Percentiles rank a stretch among this genome's conserved stretches.
Evolutionary conservation across 2,797 vertebrate species (phyloP).

Genomic region (Rhabdomys pumilio): DNA sequence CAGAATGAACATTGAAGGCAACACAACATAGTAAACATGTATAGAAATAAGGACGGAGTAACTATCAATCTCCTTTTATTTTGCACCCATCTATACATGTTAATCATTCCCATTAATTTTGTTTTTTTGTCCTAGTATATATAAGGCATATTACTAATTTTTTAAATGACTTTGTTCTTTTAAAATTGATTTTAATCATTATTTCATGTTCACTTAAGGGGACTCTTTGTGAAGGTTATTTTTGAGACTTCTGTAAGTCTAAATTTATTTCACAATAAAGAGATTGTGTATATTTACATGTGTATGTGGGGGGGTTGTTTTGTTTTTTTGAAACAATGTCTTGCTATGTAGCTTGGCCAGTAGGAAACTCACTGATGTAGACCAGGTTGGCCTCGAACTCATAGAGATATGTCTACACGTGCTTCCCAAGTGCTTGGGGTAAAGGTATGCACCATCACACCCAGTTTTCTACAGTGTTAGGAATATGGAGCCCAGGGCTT

Average conservation of each 20-base stretch:
- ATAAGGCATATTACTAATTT: slow-evolving; percentile 36
- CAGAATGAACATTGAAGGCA: slow-evolving; percentile 57
- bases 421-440: not conserved
- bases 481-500: not conserved
- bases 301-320: not conserved
- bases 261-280: not conserved
- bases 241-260: not conserved
- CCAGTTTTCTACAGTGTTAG: not conserved
- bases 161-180: slow-evolving; percentile 30
- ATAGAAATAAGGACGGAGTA: slow-evolving; percentile 46
- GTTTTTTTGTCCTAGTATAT: slow-evolving; percentile 47
- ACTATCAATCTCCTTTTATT: slow-evolving; percentile 27
- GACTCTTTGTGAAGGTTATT: not conserved
- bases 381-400: not conserved
- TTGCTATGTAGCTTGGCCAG: not conserved
- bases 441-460: not conserved
- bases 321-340: not conserved
- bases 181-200: not conserved
- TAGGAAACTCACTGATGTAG: not conserved
- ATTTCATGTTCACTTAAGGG: not conserved
- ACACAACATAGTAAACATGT: slow-evolving; percentile 24
- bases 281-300: not conserved
- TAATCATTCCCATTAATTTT: slow-evolving; percentile 45
- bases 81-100: slow-evolving; percentile 28
- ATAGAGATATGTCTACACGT: not conserved